Conservation (phyloP, 2,888 invertebrate genomes). For the Hemithea aestivaria region DNA sequence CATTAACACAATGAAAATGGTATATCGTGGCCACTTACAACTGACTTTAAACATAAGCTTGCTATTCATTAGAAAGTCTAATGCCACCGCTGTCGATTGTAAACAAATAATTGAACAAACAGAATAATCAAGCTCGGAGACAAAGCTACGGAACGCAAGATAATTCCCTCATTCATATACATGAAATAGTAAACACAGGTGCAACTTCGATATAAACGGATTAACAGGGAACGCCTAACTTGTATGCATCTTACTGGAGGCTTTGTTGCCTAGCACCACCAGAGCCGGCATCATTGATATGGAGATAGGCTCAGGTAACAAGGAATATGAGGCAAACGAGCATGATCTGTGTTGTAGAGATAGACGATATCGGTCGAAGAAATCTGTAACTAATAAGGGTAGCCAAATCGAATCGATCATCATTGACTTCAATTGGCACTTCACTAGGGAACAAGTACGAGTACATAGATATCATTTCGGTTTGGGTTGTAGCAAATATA, state of each 20-base stretch:
- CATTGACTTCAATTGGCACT: too few relatives aligned
- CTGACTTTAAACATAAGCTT: constrained; percentile 2
- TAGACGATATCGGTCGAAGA: too few relatives aligned
- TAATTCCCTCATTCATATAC: constrained; percentile 29
- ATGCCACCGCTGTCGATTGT: constrained; percentile 8
- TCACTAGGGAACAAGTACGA: too few relatives aligned
- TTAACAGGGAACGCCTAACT: constrained; percentile 34
- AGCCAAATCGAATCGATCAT: too few relatives aligned
- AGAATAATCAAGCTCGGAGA: constrained; percentile 7
- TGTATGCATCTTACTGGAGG: constrained; percentile 20
- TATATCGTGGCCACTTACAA: too few relatives aligned
- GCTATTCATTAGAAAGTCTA: constrained; percentile 8
- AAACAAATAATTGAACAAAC: constrained; percentile 15
- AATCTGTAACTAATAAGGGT: too few relatives aligned
- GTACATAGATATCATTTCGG: too few relatives aligned
- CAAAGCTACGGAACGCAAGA: constrained; percentile 19
- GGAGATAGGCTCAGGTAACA: constrained; percentile 11
- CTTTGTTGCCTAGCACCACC: constrained; percentile 24
- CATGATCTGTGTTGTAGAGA: too few relatives aligned
- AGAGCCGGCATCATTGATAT: constrained; percentile 26
- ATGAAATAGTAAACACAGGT: constrained; percentile 27
- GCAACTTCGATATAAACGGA: constrained; percentile 26
- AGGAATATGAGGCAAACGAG: too few relatives aligned
- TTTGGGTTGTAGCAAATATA: too few relatives aligned
- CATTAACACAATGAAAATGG: too few relatives aligned